phyloP scores from a whole-genome alignment of 2,888 invertebrate species.

The Chesias legatella region DNA sequence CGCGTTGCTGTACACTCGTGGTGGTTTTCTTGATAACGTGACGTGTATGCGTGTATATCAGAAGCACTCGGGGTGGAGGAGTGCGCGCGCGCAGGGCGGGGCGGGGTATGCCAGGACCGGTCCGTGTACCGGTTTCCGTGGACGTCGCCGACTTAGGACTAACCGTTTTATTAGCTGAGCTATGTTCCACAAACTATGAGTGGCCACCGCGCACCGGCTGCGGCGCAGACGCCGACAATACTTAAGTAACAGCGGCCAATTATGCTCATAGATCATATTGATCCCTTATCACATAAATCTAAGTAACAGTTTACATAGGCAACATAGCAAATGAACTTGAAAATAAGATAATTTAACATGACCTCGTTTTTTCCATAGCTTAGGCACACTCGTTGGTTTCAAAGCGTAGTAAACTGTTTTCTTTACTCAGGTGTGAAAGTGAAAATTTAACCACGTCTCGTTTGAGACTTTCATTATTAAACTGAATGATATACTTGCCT shows the following conservation, averaged over 20 bases:
- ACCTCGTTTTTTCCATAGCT: conserved; percentile 24
- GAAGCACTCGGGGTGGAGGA: conserved; percentile 55
- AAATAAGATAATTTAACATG: conserved; percentile 12
- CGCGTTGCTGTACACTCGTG: too few relatives aligned
- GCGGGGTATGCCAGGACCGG: conserved; percentile 58
- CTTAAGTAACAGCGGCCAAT: conserved; percentile 2
- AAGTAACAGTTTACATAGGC: conserved; percentile 1
- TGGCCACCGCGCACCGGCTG: conserved; percentile 46
- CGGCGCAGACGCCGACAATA: conserved; percentile 33
- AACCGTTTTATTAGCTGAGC: conserved; percentile 77
- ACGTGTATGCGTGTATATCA: conserved; percentile 73
- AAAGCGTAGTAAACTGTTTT: conserved; percentile 54
- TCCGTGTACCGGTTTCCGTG: conserved; percentile 73
- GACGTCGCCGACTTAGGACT: conserved; percentile 66
- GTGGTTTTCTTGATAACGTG: conserved; percentile 66
- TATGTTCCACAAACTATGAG: conserved; percentile 72
- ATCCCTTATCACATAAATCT: too few relatives aligned
- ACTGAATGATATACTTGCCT: too few relatives aligned
- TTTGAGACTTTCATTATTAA: conserved; percentile 38
- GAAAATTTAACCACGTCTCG: conserved; percentile 51
- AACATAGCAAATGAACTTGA: conserved; percentile 7
- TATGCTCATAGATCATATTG: conserved; percentile 5
- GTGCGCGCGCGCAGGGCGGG: conserved; percentile 33
- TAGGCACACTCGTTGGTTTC: conserved; percentile 23
- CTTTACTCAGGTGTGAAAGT: conserved; percentile 69